Percentiles rank a stretch among this genome's conserved stretches.
Conservation (phyloP, 2,113 vertebrate species). For the Genyomyrus donnyi region DNA sequence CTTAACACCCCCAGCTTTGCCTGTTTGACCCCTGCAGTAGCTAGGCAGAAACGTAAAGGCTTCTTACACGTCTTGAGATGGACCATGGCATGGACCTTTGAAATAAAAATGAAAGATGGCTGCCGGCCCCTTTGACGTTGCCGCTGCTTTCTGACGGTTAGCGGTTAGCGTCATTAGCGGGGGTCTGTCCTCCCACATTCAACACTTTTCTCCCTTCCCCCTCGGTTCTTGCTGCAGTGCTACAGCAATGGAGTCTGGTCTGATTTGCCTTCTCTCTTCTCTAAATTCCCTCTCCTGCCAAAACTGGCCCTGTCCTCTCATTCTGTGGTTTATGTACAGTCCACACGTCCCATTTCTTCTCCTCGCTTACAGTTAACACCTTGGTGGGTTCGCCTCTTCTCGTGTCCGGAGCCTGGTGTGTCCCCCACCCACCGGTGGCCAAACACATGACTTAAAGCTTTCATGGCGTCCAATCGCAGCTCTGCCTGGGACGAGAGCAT, state of each 20-base stretch:
- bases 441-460: background rate
- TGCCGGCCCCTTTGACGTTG: background rate
- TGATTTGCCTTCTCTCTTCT: background rate
- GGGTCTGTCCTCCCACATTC: background rate
- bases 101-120: background rate
- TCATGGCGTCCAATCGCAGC: background rate
- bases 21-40: background rate
- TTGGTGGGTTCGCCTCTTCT: background rate
- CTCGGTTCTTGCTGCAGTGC: background rate
- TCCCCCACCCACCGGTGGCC: background rate
- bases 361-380: background rate
- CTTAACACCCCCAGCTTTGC: background rate
- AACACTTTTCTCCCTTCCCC: background rate
- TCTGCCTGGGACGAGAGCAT: background rate
- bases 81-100: background rate
- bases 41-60: background rate
- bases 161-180: background rate
- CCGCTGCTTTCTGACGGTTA: background rate
- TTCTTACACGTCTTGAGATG: background rate
- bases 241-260: background rate
- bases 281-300: background rate
- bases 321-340: too few relatives aligned
- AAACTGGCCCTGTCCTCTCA: background rate
- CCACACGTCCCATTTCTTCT: background rate
- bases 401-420: background rate